Conservation (phyloP, 2,888 invertebrate species). For the Carabus problematicus region DNA sequence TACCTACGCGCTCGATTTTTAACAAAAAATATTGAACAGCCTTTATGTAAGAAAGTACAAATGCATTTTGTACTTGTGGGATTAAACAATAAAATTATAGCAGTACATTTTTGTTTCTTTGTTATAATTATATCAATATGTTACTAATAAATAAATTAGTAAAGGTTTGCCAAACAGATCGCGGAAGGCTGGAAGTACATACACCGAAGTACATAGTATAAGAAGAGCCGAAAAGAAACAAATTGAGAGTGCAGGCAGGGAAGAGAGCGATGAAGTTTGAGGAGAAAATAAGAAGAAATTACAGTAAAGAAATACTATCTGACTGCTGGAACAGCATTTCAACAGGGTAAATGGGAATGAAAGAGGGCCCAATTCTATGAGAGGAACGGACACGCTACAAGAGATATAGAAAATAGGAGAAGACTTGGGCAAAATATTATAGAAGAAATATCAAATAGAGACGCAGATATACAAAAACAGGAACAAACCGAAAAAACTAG, state of each 20-base stretch:
- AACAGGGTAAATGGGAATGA: conserved; percentile 17
- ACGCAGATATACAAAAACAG: conserved; percentile 38
- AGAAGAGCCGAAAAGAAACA: conserved; percentile 34
- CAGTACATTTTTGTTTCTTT: too few relatives aligned
- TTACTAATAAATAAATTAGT: too few relatives aligned
- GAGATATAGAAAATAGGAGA: conserved; percentile 43
- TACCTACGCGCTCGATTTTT: too few relatives aligned
- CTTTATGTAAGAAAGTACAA: too few relatives aligned
- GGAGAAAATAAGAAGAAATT: conserved; percentile 26
- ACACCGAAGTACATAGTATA: conserved; percentile 23
- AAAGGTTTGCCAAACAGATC: too few relatives aligned
- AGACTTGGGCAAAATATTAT: conserved; percentile 44
- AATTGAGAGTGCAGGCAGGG: conserved; percentile 16
- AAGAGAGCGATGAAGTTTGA: conserved; percentile 37
- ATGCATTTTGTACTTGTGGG: too few relatives aligned
- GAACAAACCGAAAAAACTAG: conserved; percentile 28
- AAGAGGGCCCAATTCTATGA: conserved; percentile 22
- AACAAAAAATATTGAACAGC: too few relatives aligned
- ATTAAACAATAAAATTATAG: too few relatives aligned
- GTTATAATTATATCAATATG: too few relatives aligned
- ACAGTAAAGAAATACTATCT: background rate
- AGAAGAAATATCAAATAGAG: conserved; percentile 33
- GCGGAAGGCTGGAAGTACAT: conserved; percentile 23
- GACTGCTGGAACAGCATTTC: conserved; percentile 10
- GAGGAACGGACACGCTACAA: conserved; percentile 37